Percentiles rank a stretch among this genome's conserved stretches.
phyloP scores from a whole-genome alignment of 2,888 invertebrate species.

The Tipula unca region DNA sequence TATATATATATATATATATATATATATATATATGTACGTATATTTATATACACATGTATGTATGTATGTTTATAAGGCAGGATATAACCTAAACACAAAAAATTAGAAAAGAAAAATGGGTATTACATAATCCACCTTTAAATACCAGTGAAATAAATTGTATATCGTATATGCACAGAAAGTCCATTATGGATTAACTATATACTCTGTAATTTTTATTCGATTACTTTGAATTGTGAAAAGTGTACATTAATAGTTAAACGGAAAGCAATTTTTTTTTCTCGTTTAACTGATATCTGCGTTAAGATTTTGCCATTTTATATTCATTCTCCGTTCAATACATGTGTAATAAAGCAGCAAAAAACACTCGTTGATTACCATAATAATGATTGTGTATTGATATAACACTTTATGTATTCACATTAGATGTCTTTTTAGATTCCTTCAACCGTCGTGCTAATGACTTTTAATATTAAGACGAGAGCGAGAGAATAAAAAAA shows the following conservation, averaged over 20 bases:
- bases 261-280: neutral
- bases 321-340: neutral
- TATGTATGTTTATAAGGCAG: neutral
- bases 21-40: neutral
- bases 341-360: neutral
- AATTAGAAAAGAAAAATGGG: neutral
- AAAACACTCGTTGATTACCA: neutral
- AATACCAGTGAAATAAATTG: neutral
- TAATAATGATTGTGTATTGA: slow-evolving; percentile 14
- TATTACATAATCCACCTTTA: neutral
- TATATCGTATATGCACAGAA: neutral
- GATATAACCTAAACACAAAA: neutral
- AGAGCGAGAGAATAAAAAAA: neutral
- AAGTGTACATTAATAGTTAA: neutral
- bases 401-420: neutral
- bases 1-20: neutral
- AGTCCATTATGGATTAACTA: neutral
- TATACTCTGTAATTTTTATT: neutral
- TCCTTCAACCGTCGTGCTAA: neutral
- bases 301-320: neutral
- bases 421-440: neutral
- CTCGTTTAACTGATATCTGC: neutral
- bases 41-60: neutral
- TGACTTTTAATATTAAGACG: neutral
- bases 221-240: neutral